These are phyloP conservation scores for Odontamblyopus lacepedii DNA, from an alignment of 2,797 vertebrate species.

Conservation along the genomic window DNA sequence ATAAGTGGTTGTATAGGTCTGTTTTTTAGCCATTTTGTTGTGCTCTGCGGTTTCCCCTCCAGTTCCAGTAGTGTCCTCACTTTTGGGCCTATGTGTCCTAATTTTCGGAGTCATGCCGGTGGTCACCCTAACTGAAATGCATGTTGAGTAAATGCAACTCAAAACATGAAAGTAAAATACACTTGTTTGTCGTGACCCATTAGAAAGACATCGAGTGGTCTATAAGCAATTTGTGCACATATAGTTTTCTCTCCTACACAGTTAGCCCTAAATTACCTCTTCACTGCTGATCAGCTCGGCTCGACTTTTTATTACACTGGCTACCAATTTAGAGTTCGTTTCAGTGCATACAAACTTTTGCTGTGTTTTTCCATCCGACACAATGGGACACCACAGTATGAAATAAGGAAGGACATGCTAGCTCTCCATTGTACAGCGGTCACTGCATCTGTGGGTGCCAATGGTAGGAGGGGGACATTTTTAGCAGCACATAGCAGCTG, in stretches of 20 bases:
- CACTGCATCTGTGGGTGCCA: constrained; percentile 31
- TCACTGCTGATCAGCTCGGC: neutral
- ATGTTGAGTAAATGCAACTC: too few species aligned
- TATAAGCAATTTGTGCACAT: neutral
- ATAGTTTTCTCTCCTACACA: neutral
- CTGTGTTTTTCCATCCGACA: neutral
- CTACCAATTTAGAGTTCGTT: neutral
- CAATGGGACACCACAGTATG: neutral
- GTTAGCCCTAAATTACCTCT: neutral
- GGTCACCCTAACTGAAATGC: neutral
- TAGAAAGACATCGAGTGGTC: neutral
- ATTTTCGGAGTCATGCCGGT: too few species aligned
- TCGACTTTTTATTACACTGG: neutral
- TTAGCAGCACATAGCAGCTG: constrained; percentile 33
- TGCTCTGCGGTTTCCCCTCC: too few species aligned
- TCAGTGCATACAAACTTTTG: neutral
- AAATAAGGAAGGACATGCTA: constrained; percentile 10
- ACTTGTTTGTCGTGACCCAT: neutral
- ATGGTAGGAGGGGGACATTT: constrained; percentile 30
- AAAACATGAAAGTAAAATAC: too few species aligned
- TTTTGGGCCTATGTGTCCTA: too few species aligned
- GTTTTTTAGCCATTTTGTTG: too few species aligned
- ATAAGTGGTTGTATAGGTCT: too few species aligned
- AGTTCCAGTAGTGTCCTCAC: too few species aligned
- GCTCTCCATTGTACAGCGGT: constrained; percentile 19